These are phyloP conservation scores for Trachops cirrhosus DNA, from an alignment of 2,797 vertebrate genomes.

Conservation along the genomic window DNA sequence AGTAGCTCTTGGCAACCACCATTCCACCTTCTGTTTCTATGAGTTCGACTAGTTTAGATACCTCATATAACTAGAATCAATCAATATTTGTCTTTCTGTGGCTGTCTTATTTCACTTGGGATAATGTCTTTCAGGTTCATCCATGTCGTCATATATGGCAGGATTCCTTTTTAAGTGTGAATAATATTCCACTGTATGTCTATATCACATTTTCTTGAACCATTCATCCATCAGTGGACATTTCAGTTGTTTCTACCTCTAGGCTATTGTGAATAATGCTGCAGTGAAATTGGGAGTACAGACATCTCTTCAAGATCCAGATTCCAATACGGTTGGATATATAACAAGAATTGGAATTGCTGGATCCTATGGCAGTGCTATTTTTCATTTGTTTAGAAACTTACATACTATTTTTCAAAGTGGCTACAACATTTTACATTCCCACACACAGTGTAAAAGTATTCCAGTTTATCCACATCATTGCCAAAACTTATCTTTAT, in stretches of 20 bases:
- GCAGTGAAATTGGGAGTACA: neutral
- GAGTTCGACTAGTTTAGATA: neutral
- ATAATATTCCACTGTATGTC: neutral
- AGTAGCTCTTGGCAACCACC: neutral
- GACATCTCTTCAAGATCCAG: neutral
- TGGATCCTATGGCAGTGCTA: neutral
- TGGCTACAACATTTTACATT: neutral
- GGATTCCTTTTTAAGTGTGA: neutral
- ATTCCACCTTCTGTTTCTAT: neutral
- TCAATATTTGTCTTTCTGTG: neutral
- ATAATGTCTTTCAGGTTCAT: neutral
- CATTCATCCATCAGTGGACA: neutral
- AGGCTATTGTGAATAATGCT: neutral
- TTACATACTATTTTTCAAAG: neutral
- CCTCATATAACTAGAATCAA: neutral
- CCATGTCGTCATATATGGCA: neutral
- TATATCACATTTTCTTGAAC: neutral
- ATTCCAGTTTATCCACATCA: neutral
- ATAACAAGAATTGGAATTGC: neutral
- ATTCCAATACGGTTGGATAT: neutral
- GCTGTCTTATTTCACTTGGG: neutral
- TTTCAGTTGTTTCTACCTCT: neutral
- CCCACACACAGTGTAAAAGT: neutral
- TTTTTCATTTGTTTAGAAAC: neutral
- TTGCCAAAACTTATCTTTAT: neutral